Evolutionary conservation across 1,140 invertebrate species (phyloP).

Genomic region (Globodera ellingtonae): DNA sequence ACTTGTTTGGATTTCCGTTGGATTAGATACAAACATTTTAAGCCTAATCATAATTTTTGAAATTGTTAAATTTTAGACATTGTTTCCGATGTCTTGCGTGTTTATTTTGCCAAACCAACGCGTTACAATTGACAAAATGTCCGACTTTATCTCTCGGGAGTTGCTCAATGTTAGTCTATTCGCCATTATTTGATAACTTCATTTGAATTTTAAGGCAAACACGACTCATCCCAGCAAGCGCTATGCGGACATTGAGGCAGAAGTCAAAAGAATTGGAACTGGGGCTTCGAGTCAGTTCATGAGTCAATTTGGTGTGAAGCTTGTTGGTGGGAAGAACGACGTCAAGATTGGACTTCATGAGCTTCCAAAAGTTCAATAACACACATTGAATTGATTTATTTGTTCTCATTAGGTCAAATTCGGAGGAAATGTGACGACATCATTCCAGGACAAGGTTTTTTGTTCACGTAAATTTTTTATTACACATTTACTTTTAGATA

Average conservation of each 20-base stretch:
- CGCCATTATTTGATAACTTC: not conserved
- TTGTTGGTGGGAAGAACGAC: conserved; percentile 13
- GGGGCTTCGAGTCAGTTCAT: conserved; percentile 16
- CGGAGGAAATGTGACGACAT: not conserved
- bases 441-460: conserved; percentile 1
- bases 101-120: conserved; percentile 30
- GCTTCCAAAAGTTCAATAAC: not conserved
- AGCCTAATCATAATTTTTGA: not conserved
- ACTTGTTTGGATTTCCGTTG: too few relatives aligned
- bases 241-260: conserved; percentile 7
- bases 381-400: not conserved
- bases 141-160: conserved; percentile 28
- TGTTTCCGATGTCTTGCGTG: conserved; percentile 10
- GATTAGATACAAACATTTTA: not conserved
- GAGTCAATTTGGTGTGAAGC: conserved; percentile 22
- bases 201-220: conserved; percentile 22
- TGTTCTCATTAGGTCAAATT: not conserved
- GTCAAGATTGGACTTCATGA: conserved; percentile 21
- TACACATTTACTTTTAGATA: not conserved
- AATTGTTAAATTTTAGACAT: conserved; percentile 1
- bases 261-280: conserved; percentile 17
- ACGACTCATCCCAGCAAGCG: conserved; percentile 15
- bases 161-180: conserved; percentile 23
- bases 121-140: conserved; percentile 29
- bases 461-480: not conserved